Evolutionary conservation across 2,888 invertebrate species (phyloP).

Genomic region (Heliothis peltigera): DNA sequence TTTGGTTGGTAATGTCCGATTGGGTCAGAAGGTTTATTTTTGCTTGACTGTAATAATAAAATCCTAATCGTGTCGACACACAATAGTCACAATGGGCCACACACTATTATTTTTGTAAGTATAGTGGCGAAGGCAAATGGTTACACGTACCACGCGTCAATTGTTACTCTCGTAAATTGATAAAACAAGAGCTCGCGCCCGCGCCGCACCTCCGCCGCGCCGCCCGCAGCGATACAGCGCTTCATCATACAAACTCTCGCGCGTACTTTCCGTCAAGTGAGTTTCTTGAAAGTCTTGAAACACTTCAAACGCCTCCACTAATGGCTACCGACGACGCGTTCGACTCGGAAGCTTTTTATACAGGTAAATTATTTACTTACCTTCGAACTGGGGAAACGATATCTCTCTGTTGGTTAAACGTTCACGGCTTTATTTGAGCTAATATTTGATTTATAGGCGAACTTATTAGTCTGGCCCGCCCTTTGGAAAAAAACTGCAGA

Average conservation of each 20-base stretch:
- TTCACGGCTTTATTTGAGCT: conserved; percentile 74
- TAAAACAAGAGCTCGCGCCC: conserved; percentile 37
- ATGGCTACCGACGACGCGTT: conserved; percentile 62
- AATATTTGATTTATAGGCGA: conserved; percentile 79
- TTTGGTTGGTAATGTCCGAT: too few relatives aligned
- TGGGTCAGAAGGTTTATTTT: background rate
- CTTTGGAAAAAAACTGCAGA: conserved; percentile 55
- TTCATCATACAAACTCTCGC: conserved; percentile 37
- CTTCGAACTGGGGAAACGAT: conserved; percentile 61
- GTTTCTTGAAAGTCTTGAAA: conserved; percentile 65
- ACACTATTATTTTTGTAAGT: conserved; percentile 26
- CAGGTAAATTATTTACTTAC: conserved; percentile 58
- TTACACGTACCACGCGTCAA: conserved; percentile 43
- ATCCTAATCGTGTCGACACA: background rate
- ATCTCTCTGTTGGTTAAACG: conserved; percentile 68
- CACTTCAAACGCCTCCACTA: conserved; percentile 59
- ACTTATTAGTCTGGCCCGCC: conserved; percentile 68
- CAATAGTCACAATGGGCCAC: background rate
- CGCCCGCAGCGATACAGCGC: conserved; percentile 45
- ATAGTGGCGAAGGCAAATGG: conserved; percentile 13
- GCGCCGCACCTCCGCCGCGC: conserved; percentile 44
- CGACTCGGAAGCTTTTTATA: conserved; percentile 68
- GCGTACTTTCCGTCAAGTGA: conserved; percentile 55
- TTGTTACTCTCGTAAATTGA: conserved; percentile 58
- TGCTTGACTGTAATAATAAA: background rate